Evolutionary conservation across 2,797 vertebrate species (phyloP).

Genomic region (Xyrichtys novacula): DNA sequence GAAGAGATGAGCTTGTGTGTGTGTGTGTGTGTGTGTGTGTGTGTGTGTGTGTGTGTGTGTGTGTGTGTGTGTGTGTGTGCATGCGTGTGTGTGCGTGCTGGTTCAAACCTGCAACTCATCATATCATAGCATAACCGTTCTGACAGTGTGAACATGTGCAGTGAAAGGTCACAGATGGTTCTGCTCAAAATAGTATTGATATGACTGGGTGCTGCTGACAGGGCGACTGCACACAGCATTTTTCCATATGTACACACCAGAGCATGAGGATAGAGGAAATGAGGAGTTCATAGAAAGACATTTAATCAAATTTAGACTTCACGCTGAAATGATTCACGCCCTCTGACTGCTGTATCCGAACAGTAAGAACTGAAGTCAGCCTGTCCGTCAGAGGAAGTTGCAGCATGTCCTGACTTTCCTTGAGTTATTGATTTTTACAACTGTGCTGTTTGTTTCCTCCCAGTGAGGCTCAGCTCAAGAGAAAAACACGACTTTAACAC

Average conservation of each 20-base stretch:
- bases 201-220: slow-evolving; percentile 1
- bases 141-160: slow-evolving; percentile 30
- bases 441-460: slow-evolving; percentile 52
- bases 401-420: slow-evolving; percentile 30
- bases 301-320: slow-evolving; percentile 8
- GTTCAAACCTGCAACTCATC: slow-evolving; percentile 31
- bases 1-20: slow-evolving; percentile 23
- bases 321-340: background rate
- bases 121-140: slow-evolving; percentile 13
- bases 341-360: background rate
- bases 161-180: slow-evolving; percentile 41
- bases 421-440: slow-evolving; percentile 59
- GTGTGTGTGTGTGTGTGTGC: too few species aligned
- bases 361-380: background rate
- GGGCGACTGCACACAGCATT: background rate
- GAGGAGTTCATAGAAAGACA: background rate
- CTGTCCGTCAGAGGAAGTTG: slow-evolving; percentile 32
- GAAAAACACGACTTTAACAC: slow-evolving; percentile 29
- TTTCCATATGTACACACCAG: slow-evolving; percentile 1
- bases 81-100: background rate
- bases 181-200: slow-evolving; percentile 22
- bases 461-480: slow-evolving; percentile 23
- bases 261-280: background rate
- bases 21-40: too few species aligned
- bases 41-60: too few species aligned